Evolutionary conservation across 2,888 invertebrate genomes (phyloP).

Genomic region (Cyclophora albipunctata): DNA sequence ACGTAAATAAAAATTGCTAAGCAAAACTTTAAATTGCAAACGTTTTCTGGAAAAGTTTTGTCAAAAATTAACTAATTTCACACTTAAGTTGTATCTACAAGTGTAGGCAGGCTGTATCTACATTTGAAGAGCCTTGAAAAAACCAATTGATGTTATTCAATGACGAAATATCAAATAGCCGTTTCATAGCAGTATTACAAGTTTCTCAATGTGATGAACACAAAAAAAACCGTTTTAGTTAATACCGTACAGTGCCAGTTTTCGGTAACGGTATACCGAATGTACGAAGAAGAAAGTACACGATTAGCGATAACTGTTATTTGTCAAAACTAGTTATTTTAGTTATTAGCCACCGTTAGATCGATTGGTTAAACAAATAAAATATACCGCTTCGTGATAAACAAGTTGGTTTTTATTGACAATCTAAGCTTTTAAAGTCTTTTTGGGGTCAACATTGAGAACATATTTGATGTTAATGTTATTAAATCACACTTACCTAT

Average conservation of each 20-base stretch:
- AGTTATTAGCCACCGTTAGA: slow-evolving; percentile 30
- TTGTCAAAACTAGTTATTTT: slow-evolving; percentile 43
- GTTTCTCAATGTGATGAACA: slow-evolving; percentile 56
- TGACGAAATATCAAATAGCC: slow-evolving; percentile 17
- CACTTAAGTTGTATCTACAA: too few relatives aligned
- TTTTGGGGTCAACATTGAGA: too few relatives aligned
- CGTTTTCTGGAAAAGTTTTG: too few relatives aligned
- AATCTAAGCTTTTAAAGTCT: too few relatives aligned
- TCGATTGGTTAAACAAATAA: slow-evolving; percentile 7
- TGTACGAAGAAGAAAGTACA: slow-evolving; percentile 48
- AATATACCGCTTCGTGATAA: slow-evolving; percentile 21
- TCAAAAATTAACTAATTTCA: too few relatives aligned
- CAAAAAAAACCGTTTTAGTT: slow-evolving; percentile 53
- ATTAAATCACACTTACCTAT: too few relatives aligned
- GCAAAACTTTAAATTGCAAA: too few relatives aligned
- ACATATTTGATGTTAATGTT: too few relatives aligned
- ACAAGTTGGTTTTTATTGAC: too few relatives aligned
- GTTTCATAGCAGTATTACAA: slow-evolving; percentile 70
- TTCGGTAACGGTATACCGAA: slow-evolving; percentile 52
- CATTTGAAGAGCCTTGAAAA: too few relatives aligned
- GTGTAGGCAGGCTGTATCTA: too few relatives aligned
- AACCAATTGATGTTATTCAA: neutral
- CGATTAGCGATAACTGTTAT: slow-evolving; percentile 66
- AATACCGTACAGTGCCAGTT: slow-evolving; percentile 70
- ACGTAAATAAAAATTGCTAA: too few relatives aligned